Evolutionary conservation across 1,140 invertebrate genomes (phyloP), one percentile per base, ranked within the genome.

Genomic region (Pseudomyrmex sp.): DNA sequence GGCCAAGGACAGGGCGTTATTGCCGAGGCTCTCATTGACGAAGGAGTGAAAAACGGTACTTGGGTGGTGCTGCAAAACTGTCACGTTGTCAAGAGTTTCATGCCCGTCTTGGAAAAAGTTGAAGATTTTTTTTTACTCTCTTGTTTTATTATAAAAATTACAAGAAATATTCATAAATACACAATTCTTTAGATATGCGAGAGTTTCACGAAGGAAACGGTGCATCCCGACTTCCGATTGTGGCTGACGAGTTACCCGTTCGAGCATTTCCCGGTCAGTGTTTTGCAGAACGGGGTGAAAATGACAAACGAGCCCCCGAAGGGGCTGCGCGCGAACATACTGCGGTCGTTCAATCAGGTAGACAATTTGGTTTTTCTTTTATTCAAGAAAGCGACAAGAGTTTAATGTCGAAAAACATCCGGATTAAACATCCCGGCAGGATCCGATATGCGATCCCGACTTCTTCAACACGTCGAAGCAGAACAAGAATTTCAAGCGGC

Each of bases 41-140:
- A 98, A 87, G 98, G 97, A 1, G 95, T 97, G 2, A 97, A 97
- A 88, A 96, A 96, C 84, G 98, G 98, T 44, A 97, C 96, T 69
- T 99, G 98, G 98, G 98, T 99, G 2, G 96, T 99, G n/a, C 93
- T 99, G 48, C 98, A 99, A 94, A 99, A 99, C 94, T 99, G 98
- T 93, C 98, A 99, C 93, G 95, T 99, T 87, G 98, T 98, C 7
- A 97, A 98, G 82, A 98, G 97, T 89, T 99, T 98, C 96, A 98
- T 99, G 98, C 96, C 96, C 0, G 95, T 95, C 65, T 92, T 98
- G 62, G 97, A 98, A 94, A 96, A 95, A 92, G 96, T 96, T 85
- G 80, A 18, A 18, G 18, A 26, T n/a, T 50, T 8, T 10, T 4
- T 4, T 72, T 15, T 52, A 52, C 50, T 10, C 50, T 52, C 50